Conservation (phyloP, 2,888 invertebrate species). For the Unio delphinus region DNA sequence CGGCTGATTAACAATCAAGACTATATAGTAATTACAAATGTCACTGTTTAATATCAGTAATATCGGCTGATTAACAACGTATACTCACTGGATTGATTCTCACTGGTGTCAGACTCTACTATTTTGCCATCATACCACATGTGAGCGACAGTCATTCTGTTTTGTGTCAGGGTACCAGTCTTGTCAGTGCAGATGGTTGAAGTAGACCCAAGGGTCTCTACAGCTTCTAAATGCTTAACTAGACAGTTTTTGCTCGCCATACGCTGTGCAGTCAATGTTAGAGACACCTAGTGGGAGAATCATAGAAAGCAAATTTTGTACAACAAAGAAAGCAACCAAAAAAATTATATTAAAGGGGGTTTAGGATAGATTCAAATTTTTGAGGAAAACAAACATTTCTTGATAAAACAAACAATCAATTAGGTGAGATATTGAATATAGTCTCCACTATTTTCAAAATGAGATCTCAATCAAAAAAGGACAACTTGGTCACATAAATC, state of each 20-base stretch:
- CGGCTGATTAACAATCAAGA: neutral
- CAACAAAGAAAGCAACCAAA: no score
- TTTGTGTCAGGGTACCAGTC: slow-evolving; percentile 98
- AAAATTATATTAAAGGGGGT: no score
- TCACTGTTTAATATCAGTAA: neutral
- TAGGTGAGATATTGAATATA: slow-evolving; percentile 1
- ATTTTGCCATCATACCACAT: slow-evolving; percentile 99
- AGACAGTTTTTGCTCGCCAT: slow-evolving; percentile 99
- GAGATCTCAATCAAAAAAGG: no score
- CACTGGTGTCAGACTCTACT: slow-evolving; percentile 98
- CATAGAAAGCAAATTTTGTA: no score
- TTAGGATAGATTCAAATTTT: no score
- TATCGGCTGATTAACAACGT: neutral
- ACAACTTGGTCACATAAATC: no score
- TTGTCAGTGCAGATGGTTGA: slow-evolving; percentile 99
- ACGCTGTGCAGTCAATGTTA: slow-evolving; percentile 97
- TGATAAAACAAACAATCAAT: no score
- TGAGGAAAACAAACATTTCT: no score
- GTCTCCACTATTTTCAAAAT: no score
- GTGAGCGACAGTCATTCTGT: slow-evolving; percentile 99
- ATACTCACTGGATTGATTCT: slow-evolving; percentile 88
- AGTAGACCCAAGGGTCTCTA: slow-evolving; percentile 98
- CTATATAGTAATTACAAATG: neutral
- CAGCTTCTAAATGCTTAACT: slow-evolving; percentile 99
- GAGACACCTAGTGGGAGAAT: slow-evolving; percentile 78